phyloP scores from a whole-genome alignment of 2,888 invertebrate species.

The Napeogenes inachia region DNA sequence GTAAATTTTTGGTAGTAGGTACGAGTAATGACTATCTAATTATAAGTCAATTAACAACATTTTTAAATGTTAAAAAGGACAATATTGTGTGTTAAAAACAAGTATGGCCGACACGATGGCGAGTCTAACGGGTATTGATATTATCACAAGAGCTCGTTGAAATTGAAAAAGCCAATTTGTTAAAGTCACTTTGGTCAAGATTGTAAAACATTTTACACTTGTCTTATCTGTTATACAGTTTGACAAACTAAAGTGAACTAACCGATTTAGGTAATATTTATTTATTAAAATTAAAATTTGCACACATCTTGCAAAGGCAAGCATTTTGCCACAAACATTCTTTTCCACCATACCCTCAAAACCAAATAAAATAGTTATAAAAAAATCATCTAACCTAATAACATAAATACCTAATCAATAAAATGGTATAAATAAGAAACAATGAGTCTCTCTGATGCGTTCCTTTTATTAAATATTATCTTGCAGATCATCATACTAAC shows the following conservation, averaged over 20 bases:
- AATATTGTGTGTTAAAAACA: neutral
- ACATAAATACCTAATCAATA: too few relatives aligned
- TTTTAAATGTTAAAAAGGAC: neutral
- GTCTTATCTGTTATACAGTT: slow-evolving; percentile 16
- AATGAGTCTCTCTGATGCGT: slow-evolving; percentile 9
- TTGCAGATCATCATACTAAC: neutral
- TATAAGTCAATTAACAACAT: too few relatives aligned
- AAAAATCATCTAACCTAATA: too few relatives aligned
- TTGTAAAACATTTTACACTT: slow-evolving; percentile 25
- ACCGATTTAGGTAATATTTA: too few relatives aligned
- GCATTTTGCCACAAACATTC: too few relatives aligned
- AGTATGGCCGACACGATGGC: slow-evolving; percentile 7
- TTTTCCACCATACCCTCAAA: too few relatives aligned
- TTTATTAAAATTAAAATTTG: too few relatives aligned
- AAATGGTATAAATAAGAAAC: too few relatives aligned
- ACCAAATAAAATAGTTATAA: too few relatives aligned
- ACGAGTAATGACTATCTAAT: neutral
- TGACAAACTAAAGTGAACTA: neutral
- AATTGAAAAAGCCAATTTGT: slow-evolving; percentile 31
- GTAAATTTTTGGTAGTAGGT: too few relatives aligned
- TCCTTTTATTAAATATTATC: neutral
- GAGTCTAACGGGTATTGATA: slow-evolving; percentile 23
- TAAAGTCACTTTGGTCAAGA: slow-evolving; percentile 20
- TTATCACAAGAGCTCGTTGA: slow-evolving; percentile 21
- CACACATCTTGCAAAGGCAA: too few relatives aligned